These are phyloP conservation scores for Suncus etruscus DNA, from an alignment of 2,113 vertebrate genomes.

Conservation along the genomic window DNA sequence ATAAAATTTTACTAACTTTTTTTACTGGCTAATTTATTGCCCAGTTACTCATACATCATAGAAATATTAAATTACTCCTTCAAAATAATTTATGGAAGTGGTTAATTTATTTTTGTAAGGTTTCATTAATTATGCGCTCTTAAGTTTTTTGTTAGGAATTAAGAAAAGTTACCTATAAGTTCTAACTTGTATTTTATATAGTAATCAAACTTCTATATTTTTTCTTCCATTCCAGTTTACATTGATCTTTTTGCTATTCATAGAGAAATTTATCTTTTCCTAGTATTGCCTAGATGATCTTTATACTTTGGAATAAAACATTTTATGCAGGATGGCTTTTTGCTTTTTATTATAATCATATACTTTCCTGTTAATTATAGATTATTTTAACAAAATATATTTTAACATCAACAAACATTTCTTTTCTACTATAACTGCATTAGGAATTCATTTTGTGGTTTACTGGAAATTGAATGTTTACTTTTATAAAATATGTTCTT, in stretches of 20 bases:
- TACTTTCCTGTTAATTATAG: neutral
- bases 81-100: constrained; percentile 85
- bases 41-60: constrained; percentile 54
- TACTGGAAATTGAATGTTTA: neutral
- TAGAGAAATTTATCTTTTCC: constrained; percentile 6
- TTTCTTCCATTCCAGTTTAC: neutral
- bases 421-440: neutral
- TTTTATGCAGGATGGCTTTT: neutral
- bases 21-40: constrained; percentile 36
- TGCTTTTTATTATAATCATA: constrained; percentile 17
- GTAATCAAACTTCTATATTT: constrained; percentile 82
- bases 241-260: neutral
- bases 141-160: constrained; percentile 86
- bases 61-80: constrained; percentile 79
- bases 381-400: neutral
- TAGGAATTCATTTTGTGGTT: neutral
- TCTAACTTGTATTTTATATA: constrained; percentile 88
- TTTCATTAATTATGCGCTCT: constrained; percentile 82
- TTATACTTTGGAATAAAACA: neutral
- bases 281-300: neutral
- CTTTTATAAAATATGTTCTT: neutral
- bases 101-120: constrained; percentile 87
- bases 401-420: neutral
- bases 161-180: constrained; percentile 86
- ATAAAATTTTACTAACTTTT: constrained; percentile 64